Evolutionary conservation across 1,140 invertebrate genomes (phyloP), one percentile per base, ranked within the genome.

Genomic region (Cylas formicarius): DNA sequence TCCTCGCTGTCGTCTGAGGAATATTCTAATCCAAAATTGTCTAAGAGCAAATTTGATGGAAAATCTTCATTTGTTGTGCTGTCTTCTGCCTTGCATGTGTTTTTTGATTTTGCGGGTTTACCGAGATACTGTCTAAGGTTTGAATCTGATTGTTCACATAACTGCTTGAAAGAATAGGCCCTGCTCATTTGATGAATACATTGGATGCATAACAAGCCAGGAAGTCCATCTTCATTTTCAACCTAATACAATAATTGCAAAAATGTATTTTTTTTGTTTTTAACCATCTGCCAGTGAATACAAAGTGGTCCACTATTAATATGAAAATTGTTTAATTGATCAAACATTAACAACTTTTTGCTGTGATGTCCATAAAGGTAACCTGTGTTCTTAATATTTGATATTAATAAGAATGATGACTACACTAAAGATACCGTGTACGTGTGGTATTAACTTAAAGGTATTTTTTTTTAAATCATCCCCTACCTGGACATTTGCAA

Each of bases 111-210:
- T 8, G 50, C 20, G 6, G 61, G 60, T 55, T 60, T 60, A 6
- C 61, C 57, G 20, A 66, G 41, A 45, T 61, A 65, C 44, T 63
- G 60, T 26, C 67, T 43, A 2, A 71, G 55, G 39, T 60, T 67
- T 7, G 55, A 43, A 51, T 71, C 67, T 10, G 68, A 69, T 39
- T 64, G 58, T 51, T 69, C 65, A 51, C 68, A 71, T 19, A 67
- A 54, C 42, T 67, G 59, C 55, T 70, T 71, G 44, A 72, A 72
- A n/a, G 66, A 62, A 47, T 63, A 72, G 16, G 62, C 61, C 32
- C 63, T 58, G 36, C 63, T 67, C n/a, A 71, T 62, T 54, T 70
- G 64, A 18, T 68, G 54, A 13, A 63, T 51, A 46, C 70, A 72
- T 43, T 69, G 60, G 4, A 67, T 29, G 49, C 70, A 72, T 16